These are phyloP conservation scores for Seriola aureovittata DNA, from an alignment of 2,113 vertebrate genomes.

Conservation along the genomic window DNA sequence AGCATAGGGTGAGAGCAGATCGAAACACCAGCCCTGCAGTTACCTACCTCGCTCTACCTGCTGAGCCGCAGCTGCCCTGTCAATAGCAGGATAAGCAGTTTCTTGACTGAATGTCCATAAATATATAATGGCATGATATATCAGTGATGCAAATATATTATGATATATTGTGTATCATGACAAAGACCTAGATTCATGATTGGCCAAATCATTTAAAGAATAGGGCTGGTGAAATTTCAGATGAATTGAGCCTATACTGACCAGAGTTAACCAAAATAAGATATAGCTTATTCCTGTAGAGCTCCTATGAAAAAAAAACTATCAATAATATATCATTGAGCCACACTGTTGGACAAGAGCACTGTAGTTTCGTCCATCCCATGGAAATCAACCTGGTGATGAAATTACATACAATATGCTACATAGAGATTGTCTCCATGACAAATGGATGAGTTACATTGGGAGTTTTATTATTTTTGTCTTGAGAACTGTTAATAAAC, in stretches of 20 bases:
- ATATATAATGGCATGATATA: neutral
- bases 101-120: neutral
- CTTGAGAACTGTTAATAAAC: neutral
- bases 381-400: neutral
- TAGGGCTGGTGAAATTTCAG: neutral
- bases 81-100: constrained; percentile 9
- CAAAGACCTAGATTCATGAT: neutral
- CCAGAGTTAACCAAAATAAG: neutral
- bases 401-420: neutral
- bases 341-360: neutral
- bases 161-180: neutral
- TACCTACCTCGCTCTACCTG: neutral
- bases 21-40: neutral
- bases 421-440: neutral
- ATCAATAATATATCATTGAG: neutral
- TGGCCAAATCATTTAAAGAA: neutral
- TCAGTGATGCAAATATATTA: neutral
- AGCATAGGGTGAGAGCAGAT: neutral
- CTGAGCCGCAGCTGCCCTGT: neutral
- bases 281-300: neutral
- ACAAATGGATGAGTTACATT: neutral
- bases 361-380: neutral
- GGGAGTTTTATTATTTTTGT: neutral
- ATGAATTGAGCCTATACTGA: neutral
- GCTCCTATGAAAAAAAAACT: neutral